Percentiles rank a stretch among this genome's conserved stretches.
phyloP scores from a whole-genome alignment of 2,797 vertebrate species.

The Saguinus oedipus region DNA sequence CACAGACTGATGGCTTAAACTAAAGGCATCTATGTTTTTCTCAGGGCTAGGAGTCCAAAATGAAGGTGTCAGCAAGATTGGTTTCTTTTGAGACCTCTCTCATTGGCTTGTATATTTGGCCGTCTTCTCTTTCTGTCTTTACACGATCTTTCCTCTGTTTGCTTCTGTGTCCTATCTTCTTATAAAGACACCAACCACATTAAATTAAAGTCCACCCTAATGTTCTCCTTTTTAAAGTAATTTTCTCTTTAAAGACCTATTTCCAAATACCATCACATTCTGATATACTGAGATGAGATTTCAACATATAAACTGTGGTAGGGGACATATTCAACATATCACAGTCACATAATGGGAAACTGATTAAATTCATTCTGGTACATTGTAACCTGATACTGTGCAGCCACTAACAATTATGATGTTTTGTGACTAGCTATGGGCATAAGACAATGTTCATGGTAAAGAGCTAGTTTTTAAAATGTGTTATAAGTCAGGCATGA shows the following conservation, averaged over 20 bases:
- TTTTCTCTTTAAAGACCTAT: neutral
- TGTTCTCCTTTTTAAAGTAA: neutral
- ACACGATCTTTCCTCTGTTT: neutral
- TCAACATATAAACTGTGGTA: neutral
- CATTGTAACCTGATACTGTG: neutral
- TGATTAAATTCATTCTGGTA: neutral
- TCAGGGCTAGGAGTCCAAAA: neutral
- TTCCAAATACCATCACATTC: neutral
- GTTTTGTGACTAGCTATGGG: neutral
- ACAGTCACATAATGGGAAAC: neutral
- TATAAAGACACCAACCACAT: neutral
- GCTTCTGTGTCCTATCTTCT: neutral
- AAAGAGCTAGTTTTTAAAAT: constrained; percentile 32
- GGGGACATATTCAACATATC: neutral
- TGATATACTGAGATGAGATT: neutral
- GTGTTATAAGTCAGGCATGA: neutral
- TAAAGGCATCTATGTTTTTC: neutral
- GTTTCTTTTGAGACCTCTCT: neutral
- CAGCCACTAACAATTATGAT: neutral
- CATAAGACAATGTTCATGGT: neutral
- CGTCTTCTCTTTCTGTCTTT: neutral
- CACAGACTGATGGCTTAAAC: neutral
- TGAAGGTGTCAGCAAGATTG: neutral
- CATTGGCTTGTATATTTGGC: neutral
- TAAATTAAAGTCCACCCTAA: neutral